Conservation (phyloP, 2,797 vertebrate species). For the Parauchenoglanis ngamensis region DNA sequence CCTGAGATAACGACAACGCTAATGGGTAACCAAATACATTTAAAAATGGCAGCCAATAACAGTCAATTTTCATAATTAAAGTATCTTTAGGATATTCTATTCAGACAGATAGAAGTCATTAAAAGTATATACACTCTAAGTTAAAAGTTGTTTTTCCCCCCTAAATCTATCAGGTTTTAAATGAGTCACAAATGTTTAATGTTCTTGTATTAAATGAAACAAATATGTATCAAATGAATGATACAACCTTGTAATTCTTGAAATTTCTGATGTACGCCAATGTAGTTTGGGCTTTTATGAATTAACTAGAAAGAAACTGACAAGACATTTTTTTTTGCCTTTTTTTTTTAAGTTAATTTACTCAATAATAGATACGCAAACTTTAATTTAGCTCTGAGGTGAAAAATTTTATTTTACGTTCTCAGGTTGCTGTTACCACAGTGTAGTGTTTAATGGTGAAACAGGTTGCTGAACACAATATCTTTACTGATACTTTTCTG, state of each 20-base stretch:
- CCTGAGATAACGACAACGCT: background rate
- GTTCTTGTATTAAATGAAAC: background rate
- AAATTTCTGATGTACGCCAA: background rate
- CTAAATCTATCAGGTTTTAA: too few species aligned
- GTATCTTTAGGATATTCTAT: background rate
- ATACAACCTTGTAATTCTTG: background rate
- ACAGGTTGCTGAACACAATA: background rate
- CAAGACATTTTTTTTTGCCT: background rate
- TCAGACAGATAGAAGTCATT: background rate
- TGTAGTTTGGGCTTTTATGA: background rate
- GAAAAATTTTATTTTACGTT: too few species aligned
- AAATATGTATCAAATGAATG: background rate
- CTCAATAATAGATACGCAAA: too few species aligned
- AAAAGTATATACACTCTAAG: background rate
- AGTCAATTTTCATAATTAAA: conserved; percentile 39
- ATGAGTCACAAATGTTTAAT: too few species aligned
- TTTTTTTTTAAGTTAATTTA: background rate
- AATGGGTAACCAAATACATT: background rate
- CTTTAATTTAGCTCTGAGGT: too few species aligned
- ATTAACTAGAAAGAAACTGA: background rate
- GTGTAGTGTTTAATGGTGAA: background rate
- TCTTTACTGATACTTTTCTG: background rate
- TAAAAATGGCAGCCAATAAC: conserved; percentile 1
- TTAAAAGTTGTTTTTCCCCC: too few species aligned
- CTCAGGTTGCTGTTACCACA: background rate